These are phyloP conservation scores for Chelonia mydas DNA, from an alignment of 2,797 vertebrate species.

Conservation along the genomic window DNA sequence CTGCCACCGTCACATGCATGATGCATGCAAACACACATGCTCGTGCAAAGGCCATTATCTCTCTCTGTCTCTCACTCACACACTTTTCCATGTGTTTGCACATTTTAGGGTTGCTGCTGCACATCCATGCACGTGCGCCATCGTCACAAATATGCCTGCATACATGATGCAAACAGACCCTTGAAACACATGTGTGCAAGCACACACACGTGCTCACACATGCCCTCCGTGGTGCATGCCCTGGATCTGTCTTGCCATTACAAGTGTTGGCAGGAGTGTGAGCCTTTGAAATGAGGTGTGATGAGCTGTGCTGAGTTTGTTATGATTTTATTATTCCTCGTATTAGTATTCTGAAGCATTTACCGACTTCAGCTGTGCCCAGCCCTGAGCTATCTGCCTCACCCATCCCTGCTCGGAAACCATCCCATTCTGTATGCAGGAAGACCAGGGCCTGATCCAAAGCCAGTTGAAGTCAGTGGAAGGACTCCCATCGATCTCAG, in stretches of 20 bases:
- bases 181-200: accelerated
- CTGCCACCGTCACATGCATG: neutral
- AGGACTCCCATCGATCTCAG: neutral
- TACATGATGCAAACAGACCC: neutral
- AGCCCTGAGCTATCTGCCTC: accelerated
- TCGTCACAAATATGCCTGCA: neutral
- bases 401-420: neutral
- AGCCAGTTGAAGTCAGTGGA: neutral
- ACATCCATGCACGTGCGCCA: neutral
- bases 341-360: neutral
- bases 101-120: neutral
- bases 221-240: neutral
- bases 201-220: neutral
- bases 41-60: neutral
- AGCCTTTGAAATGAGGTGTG: slow-evolving; percentile 56
- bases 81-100: neutral
- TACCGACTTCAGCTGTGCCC: neutral
- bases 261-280: slow-evolving; percentile 16
- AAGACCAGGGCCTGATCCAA: neutral
- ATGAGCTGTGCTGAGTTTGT: neutral
- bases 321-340: slow-evolving; percentile 44
- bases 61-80: neutral
- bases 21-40: accelerated
- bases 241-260: neutral
- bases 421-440: neutral